Evolutionary conservation across 1,140 invertebrate species (phyloP), one percentile per base, ranked within the genome.

Genomic region (Eurosta solidaginis): DNA sequence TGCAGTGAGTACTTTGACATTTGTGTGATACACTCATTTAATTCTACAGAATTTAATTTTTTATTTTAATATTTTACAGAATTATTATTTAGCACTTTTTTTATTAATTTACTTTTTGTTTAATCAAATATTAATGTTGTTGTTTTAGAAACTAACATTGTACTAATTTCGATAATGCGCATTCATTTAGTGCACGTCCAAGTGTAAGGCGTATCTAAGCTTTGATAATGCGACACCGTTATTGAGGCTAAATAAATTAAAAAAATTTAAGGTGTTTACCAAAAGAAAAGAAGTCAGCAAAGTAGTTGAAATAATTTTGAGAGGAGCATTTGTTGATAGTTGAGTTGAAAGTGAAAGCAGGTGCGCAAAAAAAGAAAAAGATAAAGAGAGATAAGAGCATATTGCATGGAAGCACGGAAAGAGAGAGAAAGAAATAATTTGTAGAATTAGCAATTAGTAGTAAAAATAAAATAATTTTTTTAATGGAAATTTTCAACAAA

Each of bases 191-290:
- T 68, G 33, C 49, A 22, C 45, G 47, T 78, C 80, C 80, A 79
- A 63, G 85, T 85, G 85, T 86, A 78, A 54, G 85, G 82, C 79
- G 84, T 86, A 83, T 87, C 85, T 84, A 87, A 85, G 83, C 85
- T 87, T 86, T 87, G 85, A 82, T 87, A 87, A 84, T 87, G 85
- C 81, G 85, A 87, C 83, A 87, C 84, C 82, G 81, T 85, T 84
- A 87, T 87, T 83, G 85, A 84, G 79, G 85, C 85, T 87, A 85
- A 33, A 83, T 83, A 44, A 74, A 22, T 79, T 73, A 74, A 36
- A 9, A 0, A 29, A 47, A n/a, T n/a, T 36, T 29, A 29, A 78
- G 73, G 33, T 44, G 33, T 52, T 29, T 44, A 49, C 27, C 29
- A 40, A 10, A 36, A n/a, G 36, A 22, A 40, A 44, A 27, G 27